Base-by-base conservation (phyloP, 2,113 vertebrate species). In the Ammospiza nelsoni region DNA sequence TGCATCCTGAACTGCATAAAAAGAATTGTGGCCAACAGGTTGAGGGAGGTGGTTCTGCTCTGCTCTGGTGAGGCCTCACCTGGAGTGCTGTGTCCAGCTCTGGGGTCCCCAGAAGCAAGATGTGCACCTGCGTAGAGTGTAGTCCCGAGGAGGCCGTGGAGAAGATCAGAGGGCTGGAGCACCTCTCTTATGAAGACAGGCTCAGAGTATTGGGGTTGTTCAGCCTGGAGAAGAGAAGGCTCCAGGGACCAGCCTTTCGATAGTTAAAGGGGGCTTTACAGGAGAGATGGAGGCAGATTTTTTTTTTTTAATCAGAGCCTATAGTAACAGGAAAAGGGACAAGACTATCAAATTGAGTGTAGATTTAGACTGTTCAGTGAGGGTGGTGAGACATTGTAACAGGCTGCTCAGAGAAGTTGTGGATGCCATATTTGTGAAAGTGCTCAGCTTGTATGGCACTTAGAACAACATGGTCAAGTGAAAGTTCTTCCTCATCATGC, bases 101-200 rank as follows among this genome's bases (percentile, higher is more conserved):
- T 37, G 27, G 9, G 7, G 22, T 44, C 27, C 22, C 14, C 18
- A 52, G 37, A 37, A 77, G 29, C 24, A 68, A 15, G 22, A 33
- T 0, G 0, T 22, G 25, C 21, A 77, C 9, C 17, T 44, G 2
- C 52, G 33, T 52, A 22, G 63, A 68, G 18, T 0, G 0, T 35
- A 61, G 37, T 68, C 46, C 33, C 9, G 33, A 61, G 37, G 44
- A 51, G 44, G 17, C 52, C 31, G 33, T 18, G 37, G 17, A 21
- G 43, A 67, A 68, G 14, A 77, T 68, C 11, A 52, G 7, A 52
- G 44, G 29, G 25, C 37, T 77, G 44, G 22, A 59, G 17, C 54
- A 52, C 7, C 2, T 52, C 19, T 59, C 37, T 35, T 25, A 37
- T 8, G 37, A 59, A 59, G 62, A 67, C 44, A 76, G 35, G 17